These are phyloP conservation scores for Xylophagus ater DNA, from an alignment of 2,888 invertebrate genomes.

Conservation along the genomic window DNA sequence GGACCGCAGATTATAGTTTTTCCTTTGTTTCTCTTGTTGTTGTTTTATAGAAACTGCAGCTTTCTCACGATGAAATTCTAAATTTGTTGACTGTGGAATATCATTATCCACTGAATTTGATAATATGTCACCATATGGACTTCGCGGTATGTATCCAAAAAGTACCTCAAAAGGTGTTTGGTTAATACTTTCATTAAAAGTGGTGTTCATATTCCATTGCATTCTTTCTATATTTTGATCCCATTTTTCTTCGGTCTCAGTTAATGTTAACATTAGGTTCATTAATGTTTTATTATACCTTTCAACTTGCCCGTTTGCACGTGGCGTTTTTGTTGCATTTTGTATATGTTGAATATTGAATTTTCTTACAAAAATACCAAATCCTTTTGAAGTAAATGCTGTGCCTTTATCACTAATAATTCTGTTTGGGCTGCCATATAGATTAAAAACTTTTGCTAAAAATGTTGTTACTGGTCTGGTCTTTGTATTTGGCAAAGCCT, in stretches of 20 bases:
- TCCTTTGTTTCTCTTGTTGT: constrained; percentile 10
- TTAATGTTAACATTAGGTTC: neutral
- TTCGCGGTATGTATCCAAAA: constrained; percentile 15
- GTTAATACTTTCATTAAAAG: neutral
- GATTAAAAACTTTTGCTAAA: constrained; percentile 22
- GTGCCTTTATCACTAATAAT: constrained; percentile 32
- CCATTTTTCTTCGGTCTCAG: neutral
- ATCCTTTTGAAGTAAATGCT: constrained; percentile 29
- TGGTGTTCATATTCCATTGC: neutral
- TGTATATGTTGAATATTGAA: constrained; percentile 18
- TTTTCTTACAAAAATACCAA: constrained; percentile 24
- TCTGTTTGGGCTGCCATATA: constrained; percentile 24
- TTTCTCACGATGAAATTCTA: constrained; percentile 6
- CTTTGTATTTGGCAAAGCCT: constrained; percentile 25
- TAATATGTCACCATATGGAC: neutral
- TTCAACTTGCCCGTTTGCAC: constrained; percentile 25
- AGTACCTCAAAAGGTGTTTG: constrained; percentile 17
- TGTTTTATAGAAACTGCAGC: constrained; percentile 7
- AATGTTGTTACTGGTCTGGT: constrained; percentile 23
- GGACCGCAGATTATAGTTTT: no score
- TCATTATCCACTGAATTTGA: constrained; percentile 4
- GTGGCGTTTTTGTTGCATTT: constrained; percentile 22
- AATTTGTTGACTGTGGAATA: constrained; percentile 1
- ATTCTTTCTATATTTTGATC: neutral
- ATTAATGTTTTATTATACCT: constrained; percentile 1